phyloP scores from a whole-genome alignment of 2,888 invertebrate genomes.

The Micropterix aruncella region DNA sequence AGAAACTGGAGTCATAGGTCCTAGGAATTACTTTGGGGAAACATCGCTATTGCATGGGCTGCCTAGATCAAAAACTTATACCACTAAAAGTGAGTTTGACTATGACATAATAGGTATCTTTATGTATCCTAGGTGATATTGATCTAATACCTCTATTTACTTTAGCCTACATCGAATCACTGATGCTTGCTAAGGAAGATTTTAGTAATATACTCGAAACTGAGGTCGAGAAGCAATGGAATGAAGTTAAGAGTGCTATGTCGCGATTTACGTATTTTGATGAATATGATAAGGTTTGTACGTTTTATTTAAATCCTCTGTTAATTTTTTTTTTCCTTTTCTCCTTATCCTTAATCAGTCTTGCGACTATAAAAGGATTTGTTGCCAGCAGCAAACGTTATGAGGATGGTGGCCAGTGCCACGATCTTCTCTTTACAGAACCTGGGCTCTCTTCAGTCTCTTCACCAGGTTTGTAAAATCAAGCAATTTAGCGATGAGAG shows the following conservation, averaged over 20 bases:
- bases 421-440: too few relatives aligned
- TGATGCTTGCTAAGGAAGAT: constrained; percentile 45
- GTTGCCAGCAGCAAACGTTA: too few relatives aligned
- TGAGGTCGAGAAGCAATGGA: constrained; percentile 46
- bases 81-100: constrained; percentile 30
- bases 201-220: constrained; percentile 47
- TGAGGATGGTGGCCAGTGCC: too few relatives aligned
- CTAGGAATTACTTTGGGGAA: constrained; percentile 54
- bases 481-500: too few relatives aligned
- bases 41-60: constrained; percentile 46
- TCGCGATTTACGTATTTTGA: constrained; percentile 49
- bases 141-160: constrained; percentile 1
- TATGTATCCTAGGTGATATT: constrained; percentile 3
- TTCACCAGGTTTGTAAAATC: too few relatives aligned
- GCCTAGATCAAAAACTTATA: constrained; percentile 44
- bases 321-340: too few relatives aligned
- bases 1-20: constrained; percentile 34
- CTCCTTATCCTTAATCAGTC: too few relatives aligned
- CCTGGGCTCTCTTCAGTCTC: too few relatives aligned
- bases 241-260: constrained; percentile 42
- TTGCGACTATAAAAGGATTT: too few relatives aligned
- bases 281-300: constrained; percentile 34
- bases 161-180: too few relatives aligned
- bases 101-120: too few relatives aligned
- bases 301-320: constrained; percentile 7